Percentiles rank a stretch among this genome's conserved stretches.
Conservation (phyloP, 2,113 vertebrate genomes). For the Shinisaurus crocodilurus region DNA sequence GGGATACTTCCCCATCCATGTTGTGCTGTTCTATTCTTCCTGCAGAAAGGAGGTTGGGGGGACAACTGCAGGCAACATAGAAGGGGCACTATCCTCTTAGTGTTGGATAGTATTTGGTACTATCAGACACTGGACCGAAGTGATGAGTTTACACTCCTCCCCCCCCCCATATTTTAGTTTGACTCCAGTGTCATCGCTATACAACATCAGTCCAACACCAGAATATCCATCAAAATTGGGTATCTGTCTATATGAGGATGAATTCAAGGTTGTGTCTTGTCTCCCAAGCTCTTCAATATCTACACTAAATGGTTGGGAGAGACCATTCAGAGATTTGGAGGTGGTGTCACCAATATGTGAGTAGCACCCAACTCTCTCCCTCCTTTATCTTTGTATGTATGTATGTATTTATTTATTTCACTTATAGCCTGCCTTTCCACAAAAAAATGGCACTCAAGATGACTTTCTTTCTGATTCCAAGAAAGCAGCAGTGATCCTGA, state of each 20-base stretch:
- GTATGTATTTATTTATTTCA: no score
- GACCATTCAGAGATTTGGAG: background rate
- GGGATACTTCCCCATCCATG: background rate
- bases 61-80: background rate
- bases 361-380: no score
- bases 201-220: background rate
- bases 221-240: background rate
- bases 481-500: background rate
- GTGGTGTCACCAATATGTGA: background rate
- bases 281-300: no score
- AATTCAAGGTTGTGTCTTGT: background rate
- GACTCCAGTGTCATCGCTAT: background rate
- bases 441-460: no score
- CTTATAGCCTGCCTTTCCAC: no score
- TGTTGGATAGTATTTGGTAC: background rate
- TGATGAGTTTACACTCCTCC: background rate
- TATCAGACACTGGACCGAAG: background rate
- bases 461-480: background rate
- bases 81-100: no score
- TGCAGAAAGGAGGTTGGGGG: background rate
- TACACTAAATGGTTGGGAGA: no score
- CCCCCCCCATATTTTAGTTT: no score
- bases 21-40: background rate
- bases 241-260: background rate
- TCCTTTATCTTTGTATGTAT: no score